Evolutionary conservation across 2,888 invertebrate genomes (phyloP).

Genomic region (Ichneumon xanthorius): DNA sequence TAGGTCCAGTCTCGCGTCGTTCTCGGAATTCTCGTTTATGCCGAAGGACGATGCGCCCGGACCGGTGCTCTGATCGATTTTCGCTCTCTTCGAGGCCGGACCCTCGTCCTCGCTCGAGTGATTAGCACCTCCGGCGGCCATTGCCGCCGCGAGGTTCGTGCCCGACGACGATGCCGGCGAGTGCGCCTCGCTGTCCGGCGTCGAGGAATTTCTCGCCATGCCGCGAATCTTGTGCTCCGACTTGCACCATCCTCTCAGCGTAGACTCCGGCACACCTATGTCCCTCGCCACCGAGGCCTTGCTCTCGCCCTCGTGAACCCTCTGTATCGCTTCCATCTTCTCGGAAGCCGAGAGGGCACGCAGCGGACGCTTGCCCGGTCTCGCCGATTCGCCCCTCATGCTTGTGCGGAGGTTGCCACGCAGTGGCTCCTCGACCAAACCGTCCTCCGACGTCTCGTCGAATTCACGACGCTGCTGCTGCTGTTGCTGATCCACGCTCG

Average conservation of each 20-base stretch:
- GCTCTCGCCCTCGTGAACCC: constrained; percentile 94
- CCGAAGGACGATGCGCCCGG: constrained; percentile 64
- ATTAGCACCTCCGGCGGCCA: constrained; percentile 59
- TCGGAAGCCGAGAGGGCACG: constrained; percentile 91
- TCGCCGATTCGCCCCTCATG: constrained; percentile 87
- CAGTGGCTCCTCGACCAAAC: constrained; percentile 67
- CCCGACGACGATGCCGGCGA: constrained; percentile 80
- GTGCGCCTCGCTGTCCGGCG: constrained; percentile 87
- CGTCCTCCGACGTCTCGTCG: constrained; percentile 73
- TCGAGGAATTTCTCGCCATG: constrained; percentile 89
- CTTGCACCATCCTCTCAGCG: constrained; percentile 95
- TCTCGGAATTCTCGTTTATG: constrained; percentile 68
- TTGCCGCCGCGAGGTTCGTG: constrained; percentile 71
- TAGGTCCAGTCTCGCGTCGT: constrained; percentile 62
- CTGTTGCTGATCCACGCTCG: background rate
- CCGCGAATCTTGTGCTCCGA: constrained; percentile 92
- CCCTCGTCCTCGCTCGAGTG: constrained; percentile 79
- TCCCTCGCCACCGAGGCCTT: constrained; percentile 94
- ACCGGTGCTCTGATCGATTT: constrained; percentile 71
- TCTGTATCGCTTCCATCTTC: constrained; percentile 92
- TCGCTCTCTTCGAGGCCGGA: constrained; percentile 74
- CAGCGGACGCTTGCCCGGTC: constrained; percentile 91
- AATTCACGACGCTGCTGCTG: constrained; percentile 64
- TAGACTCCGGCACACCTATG: constrained; percentile 94
- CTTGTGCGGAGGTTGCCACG: constrained; percentile 44